These are phyloP conservation scores for Hypotaenidia okinawae DNA, from an alignment of 2,797 vertebrate genomes.

Conservation along the genomic window DNA sequence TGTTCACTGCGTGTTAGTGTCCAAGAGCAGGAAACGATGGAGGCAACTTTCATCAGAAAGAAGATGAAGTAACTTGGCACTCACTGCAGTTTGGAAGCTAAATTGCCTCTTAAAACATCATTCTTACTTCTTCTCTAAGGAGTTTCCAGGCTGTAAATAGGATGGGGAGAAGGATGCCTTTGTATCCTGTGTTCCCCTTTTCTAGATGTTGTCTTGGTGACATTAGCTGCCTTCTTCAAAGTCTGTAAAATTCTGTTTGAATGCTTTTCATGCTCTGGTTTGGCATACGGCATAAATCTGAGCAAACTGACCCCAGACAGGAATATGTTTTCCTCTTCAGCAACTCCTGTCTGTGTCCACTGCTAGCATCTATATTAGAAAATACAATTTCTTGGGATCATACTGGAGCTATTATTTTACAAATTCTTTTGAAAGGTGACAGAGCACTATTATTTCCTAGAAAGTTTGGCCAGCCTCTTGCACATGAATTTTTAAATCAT, in stretches of 20 bases:
- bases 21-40: conserved; percentile 35
- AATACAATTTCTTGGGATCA: conserved; percentile 8
- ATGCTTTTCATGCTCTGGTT: conserved; percentile 15
- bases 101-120: conserved; percentile 41
- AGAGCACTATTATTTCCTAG: conserved; percentile 20
- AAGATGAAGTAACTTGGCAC: conserved; percentile 48
- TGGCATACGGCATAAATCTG: conserved; percentile 18
- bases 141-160: conserved; percentile 30
- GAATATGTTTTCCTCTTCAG: conserved; percentile 30
- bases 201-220: conserved; percentile 48
- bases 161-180: conserved; percentile 28
- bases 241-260: conserved; percentile 30
- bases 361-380: conserved; percentile 25
- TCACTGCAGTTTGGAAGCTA: neutral
- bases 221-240: conserved; percentile 21
- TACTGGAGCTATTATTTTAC: neutral
- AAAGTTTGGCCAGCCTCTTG: conserved; percentile 28
- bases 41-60: conserved; percentile 43
- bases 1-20: neutral
- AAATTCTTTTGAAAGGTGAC: neutral
- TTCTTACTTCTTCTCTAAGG: conserved; percentile 29
- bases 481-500: neutral
- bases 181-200: neutral
- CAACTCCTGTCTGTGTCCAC: neutral
- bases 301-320: conserved; percentile 2